These are phyloP conservation scores for Colletes collaris DNA, from an alignment of 2,888 invertebrate genomes.

Conservation along the genomic window DNA sequence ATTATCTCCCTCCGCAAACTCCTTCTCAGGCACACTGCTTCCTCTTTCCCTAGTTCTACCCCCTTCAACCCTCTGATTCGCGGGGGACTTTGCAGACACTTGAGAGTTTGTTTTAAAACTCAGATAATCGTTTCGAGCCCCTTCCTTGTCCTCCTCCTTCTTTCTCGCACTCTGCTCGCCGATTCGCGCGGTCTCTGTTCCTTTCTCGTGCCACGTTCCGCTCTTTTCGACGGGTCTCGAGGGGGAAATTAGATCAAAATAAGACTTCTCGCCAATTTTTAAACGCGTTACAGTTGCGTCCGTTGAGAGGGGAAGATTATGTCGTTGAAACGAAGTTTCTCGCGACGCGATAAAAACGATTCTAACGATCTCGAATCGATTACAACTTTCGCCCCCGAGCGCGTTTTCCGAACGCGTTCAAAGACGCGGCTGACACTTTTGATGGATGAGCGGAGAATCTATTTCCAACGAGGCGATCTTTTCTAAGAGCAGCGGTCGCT, in stretches of 20 bases:
- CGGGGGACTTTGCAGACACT: constrained; percentile 81
- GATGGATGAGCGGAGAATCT: constrained; percentile 28
- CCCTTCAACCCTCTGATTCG: constrained; percentile 71
- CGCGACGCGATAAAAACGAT: constrained; percentile 15
- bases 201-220: constrained; percentile 44
- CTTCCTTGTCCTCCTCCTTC: constrained; percentile 36
- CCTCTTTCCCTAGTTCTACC: constrained; percentile 46
- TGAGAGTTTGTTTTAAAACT: constrained; percentile 82
- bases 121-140: constrained; percentile 81
- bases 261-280: constrained; percentile 77
- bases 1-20: constrained; percentile 74
- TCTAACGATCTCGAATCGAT: constrained; percentile 35
- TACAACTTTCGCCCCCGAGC: background rate
- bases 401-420: background rate
- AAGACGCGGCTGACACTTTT: constrained; percentile 35
- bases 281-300: constrained; percentile 67
- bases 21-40: constrained; percentile 23
- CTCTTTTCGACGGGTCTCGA: constrained; percentile 61
- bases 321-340: constrained; percentile 25
- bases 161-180: constrained; percentile 13
- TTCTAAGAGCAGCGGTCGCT: background rate
- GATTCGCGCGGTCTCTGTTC: constrained; percentile 20
- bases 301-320: constrained; percentile 45
- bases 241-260: constrained; percentile 77
- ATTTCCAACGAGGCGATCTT: background rate